Conservation (phyloP, 1,140 invertebrate species). For the Physella acuta region DNA sequence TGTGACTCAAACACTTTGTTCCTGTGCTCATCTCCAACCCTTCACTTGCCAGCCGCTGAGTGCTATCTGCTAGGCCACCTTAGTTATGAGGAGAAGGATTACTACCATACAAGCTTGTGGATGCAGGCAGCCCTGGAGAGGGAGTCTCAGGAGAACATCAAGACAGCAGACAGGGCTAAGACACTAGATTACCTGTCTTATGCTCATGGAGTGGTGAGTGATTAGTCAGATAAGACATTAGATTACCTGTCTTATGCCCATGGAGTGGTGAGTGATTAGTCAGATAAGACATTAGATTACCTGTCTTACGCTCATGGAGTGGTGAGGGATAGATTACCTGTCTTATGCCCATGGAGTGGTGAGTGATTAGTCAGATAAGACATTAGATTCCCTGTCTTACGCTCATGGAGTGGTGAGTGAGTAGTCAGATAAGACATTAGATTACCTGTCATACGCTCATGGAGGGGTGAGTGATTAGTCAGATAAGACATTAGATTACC, state of each 20-base stretch:
- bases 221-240: background rate
- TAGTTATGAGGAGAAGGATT: constrained; percentile 89
- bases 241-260: background rate
- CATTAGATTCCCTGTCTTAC: constrained; percentile 95
- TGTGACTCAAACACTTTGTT: too few species aligned
- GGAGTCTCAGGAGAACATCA: constrained; percentile 64
- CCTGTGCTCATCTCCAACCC: too few species aligned
- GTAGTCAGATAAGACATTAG: background rate
- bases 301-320: too few species aligned
- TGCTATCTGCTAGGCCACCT: constrained; percentile 94
- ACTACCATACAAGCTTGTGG: constrained; percentile 91
- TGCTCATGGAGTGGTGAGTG: constrained; percentile 71
- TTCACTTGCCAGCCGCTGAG: constrained; percentile 71
- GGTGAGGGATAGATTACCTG: too few species aligned
- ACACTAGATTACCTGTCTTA: constrained; percentile 96
- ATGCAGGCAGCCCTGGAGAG: constrained; percentile 86
- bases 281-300: too few species aligned
- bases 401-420: constrained; percentile 70
- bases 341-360: too few species aligned
- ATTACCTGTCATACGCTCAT: background rate
- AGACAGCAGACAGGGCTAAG: constrained; percentile 72
- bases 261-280: too few species aligned
- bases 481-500: too few species aligned
- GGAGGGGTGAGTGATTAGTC: too few species aligned
- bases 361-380: too few species aligned